These are phyloP conservation scores for Petroica traversi DNA, from an alignment of 2,113 vertebrate species.

Conservation along the genomic window DNA sequence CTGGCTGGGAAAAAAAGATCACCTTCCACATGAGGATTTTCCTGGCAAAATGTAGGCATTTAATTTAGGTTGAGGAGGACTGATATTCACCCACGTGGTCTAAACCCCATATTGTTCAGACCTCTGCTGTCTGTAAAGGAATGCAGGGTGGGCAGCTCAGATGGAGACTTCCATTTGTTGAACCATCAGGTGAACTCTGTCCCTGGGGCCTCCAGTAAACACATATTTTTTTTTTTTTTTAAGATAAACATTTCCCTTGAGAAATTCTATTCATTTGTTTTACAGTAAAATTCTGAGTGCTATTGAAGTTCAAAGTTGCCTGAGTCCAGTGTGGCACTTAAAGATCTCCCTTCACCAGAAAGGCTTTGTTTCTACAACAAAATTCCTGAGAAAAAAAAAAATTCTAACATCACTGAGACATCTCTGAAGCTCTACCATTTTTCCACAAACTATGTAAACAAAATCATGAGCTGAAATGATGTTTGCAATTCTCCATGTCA, in stretches of 20 bases:
- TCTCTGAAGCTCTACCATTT: conserved; percentile 8
- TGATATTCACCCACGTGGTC: neutral
- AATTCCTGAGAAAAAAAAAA: neutral
- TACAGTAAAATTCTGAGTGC: neutral
- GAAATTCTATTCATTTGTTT: neutral
- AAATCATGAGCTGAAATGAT: conserved; percentile 3
- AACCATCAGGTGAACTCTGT: neutral
- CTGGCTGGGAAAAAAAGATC: neutral
- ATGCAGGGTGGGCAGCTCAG: neutral
- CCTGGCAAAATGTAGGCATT: neutral
- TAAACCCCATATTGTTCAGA: neutral
- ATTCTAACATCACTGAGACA: neutral
- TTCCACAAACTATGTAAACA: conserved; percentile 39
- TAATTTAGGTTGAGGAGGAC: neutral
- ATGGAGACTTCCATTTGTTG: neutral
- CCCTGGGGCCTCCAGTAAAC: neutral
- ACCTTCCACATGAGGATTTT: neutral
- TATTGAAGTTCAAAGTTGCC: neutral
- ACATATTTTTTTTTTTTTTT: neutral
- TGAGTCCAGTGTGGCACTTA: neutral
- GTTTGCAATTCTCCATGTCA: conserved; percentile 38
- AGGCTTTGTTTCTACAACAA: neutral
- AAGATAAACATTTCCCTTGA: neutral
- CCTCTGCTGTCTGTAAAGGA: neutral
- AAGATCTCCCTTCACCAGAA: neutral